These are phyloP conservation scores for Saguinus imperator DNA, from an alignment of 2,113 vertebrate species.

Conservation along the genomic window DNA sequence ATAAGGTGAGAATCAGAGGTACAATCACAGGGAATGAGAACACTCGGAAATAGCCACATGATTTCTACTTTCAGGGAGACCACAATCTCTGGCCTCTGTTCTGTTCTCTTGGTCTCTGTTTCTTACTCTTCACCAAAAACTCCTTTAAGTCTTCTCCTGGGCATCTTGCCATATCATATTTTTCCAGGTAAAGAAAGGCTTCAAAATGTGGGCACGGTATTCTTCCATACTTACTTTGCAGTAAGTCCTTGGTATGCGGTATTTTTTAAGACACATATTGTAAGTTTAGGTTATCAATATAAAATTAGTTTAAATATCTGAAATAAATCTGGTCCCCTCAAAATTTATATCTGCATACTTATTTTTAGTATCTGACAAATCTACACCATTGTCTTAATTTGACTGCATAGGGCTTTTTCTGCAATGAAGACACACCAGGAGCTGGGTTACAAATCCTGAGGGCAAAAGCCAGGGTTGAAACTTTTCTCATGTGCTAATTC, in stretches of 20 bases:
- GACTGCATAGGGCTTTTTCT: neutral
- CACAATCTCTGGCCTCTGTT: neutral
- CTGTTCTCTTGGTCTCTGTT: neutral
- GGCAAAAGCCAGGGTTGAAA: neutral
- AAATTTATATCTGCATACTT: conserved; percentile 21
- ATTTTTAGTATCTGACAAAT: conserved; percentile 57
- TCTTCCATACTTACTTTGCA: conserved; percentile 14
- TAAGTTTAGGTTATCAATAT: conserved; percentile 12
- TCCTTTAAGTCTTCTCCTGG: neutral
- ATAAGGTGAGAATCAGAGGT: neutral
- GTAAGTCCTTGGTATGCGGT: neutral
- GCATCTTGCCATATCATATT: neutral
- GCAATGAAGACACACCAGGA: neutral
- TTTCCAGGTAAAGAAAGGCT: neutral
- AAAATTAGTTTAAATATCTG: conserved; percentile 51
- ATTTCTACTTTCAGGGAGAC: neutral
- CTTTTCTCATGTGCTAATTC: neutral
- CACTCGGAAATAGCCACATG: no score
- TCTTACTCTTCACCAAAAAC: neutral
- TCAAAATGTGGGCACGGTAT: neutral
- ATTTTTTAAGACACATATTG: conserved; percentile 27
- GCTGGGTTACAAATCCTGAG: neutral
- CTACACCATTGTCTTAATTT: neutral
- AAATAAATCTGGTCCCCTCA: conserved; percentile 27
- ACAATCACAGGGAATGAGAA: no score